Percentiles rank a stretch among this genome's conserved stretches.
phyloP scores from a whole-genome alignment of 2,797 vertebrate species.

The Podarcis siculus region DNA sequence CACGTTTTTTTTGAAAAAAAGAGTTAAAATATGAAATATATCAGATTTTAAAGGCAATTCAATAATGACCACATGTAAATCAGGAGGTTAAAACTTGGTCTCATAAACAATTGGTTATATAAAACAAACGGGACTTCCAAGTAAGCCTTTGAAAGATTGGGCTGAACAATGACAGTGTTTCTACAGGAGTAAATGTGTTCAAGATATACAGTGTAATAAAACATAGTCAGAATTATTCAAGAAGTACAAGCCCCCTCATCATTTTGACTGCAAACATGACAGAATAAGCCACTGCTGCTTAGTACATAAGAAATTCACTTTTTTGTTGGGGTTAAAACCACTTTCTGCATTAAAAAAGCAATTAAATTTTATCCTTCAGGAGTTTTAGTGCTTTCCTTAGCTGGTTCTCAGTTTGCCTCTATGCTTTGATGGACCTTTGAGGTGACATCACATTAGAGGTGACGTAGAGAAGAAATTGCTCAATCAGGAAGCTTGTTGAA shows the following conservation, averaged over 20 bases:
- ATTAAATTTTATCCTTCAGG: constrained; percentile 31
- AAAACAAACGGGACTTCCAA: not conserved
- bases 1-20: not conserved
- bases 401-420: constrained; percentile 41
- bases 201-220: not conserved
- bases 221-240: not conserved
- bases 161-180: not conserved
- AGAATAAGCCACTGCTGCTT: not conserved
- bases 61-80: not conserved
- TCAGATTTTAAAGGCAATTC: not conserved
- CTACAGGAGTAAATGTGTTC: not conserved
- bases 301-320: not conserved
- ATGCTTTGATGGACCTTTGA: constrained; percentile 47
- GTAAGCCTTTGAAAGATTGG: not conserved
- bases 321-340: not conserved
- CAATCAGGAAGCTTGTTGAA: constrained; percentile 52
- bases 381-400: constrained; percentile 9
- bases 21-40: not conserved
- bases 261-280: not conserved
- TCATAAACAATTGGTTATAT: not conserved
- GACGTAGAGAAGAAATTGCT: constrained; percentile 48
- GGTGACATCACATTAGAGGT: constrained; percentile 43
- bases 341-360: constrained; percentile 15
- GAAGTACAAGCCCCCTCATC: not conserved
- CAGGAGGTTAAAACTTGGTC: not conserved